Conservation (phyloP, 2,113 vertebrate genomes). For the Glaucidium brasilianum region DNA sequence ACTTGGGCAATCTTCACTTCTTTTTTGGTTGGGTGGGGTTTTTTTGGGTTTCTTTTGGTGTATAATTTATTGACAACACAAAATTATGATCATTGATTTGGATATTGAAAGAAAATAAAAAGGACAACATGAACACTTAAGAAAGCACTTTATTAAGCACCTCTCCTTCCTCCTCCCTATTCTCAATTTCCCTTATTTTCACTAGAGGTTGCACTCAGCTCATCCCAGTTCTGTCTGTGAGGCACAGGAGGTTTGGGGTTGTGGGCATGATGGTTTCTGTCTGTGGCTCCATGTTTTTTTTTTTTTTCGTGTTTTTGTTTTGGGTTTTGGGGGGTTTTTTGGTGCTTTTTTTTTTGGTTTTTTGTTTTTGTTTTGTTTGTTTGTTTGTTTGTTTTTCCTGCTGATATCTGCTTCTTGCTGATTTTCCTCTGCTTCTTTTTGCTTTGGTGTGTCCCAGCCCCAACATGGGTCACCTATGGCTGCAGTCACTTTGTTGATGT, state of each 20-base stretch:
- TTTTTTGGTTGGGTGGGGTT: not conserved
- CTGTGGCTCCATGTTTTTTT: no score
- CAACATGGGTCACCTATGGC: rapidly evolving
- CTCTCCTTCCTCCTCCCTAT: not conserved
- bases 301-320: no score
- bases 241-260: not conserved
- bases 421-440: not conserved
- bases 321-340: no score
- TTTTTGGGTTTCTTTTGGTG: not conserved
- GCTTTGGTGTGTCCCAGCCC: rapidly evolving
- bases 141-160: not conserved
- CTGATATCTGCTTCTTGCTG: not conserved
- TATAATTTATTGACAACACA: not conserved
- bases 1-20: not conserved
- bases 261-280: not conserved
- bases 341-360: no score
- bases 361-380: no score
- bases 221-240: not conserved
- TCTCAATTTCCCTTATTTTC: not conserved
- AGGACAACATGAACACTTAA: not conserved
- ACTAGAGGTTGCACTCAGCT: not conserved
- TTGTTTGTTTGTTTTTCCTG: no score
- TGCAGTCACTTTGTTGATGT: not conserved
- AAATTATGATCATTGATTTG: not conserved
- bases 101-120: no score